These are phyloP conservation scores for Moxostoma hubbsi DNA, from an alignment of 2,797 vertebrate species.

Conservation along the genomic window DNA sequence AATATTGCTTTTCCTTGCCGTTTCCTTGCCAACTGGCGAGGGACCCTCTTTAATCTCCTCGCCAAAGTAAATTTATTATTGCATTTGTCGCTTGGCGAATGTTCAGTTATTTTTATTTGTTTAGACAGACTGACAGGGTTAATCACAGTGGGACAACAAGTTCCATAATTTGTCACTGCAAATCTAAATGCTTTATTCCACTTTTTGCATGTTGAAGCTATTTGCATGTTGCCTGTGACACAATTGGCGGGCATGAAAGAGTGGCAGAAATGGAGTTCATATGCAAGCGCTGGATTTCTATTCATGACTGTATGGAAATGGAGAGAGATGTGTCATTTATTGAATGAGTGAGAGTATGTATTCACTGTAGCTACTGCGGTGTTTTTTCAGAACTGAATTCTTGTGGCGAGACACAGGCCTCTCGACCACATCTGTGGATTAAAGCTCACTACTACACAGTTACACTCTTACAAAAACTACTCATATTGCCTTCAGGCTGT, in stretches of 20 bases:
- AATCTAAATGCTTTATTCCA: constrained; percentile 57
- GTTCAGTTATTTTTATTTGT: too few relatives aligned
- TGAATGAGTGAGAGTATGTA: constrained; percentile 34
- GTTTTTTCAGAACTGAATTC: constrained; percentile 79
- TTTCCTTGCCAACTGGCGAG: too few relatives aligned
- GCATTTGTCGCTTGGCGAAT: too few relatives aligned
- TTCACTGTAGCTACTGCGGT: constrained; percentile 61
- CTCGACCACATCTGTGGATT: constrained; percentile 73
- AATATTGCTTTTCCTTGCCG: too few relatives aligned
- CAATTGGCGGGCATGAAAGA: not conserved
- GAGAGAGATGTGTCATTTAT: constrained; percentile 30
- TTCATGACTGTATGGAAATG: constrained; percentile 40
- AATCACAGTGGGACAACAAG: too few relatives aligned
- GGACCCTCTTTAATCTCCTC: too few relatives aligned
- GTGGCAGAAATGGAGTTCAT: not conserved
- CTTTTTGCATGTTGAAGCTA: constrained; percentile 75
- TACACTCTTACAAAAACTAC: constrained; percentile 9
- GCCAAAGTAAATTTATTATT: too few relatives aligned
- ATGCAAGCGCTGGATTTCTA: constrained; percentile 26
- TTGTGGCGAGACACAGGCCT: constrained; percentile 79
- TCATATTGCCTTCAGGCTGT: constrained; percentile 28
- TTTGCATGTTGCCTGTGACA: constrained; percentile 59
- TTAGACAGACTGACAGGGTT: too few relatives aligned
- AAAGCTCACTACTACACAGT: constrained; percentile 57
- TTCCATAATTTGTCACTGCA: constrained; percentile 64